Percentiles rank a stretch among this genome's conserved stretches.
Conservation (phyloP, 2,888 invertebrate species). For the Pandemis cinnamomeana region DNA sequence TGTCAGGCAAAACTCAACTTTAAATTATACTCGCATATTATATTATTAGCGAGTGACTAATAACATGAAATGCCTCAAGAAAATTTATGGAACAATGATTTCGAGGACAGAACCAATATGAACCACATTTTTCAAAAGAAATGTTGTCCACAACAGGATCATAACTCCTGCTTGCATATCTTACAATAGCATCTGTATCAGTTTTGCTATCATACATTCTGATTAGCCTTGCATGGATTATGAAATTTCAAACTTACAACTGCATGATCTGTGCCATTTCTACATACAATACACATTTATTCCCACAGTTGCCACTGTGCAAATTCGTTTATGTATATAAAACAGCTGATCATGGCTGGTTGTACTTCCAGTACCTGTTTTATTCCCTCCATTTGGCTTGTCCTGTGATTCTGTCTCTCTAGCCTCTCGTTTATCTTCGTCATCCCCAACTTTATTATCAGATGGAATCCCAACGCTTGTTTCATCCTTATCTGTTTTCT, state of each 20-base stretch:
- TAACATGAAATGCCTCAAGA: too few species aligned
- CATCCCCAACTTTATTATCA: slow-evolving; percentile 32
- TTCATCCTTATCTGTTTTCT: slow-evolving; percentile 6
- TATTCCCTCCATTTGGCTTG: slow-evolving; percentile 13
- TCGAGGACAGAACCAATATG: background rate
- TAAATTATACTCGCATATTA: too few species aligned
- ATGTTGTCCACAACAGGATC: background rate
- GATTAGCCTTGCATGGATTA: background rate
- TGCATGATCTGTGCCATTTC: slow-evolving; percentile 8
- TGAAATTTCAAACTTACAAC: background rate
- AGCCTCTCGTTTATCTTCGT: slow-evolving; percentile 11
- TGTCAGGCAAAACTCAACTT: too few species aligned
- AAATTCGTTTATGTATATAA: slow-evolving; percentile 5
- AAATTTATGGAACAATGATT: background rate
- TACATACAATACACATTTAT: background rate
- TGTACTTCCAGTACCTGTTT: slow-evolving; percentile 26
- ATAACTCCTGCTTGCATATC: background rate
- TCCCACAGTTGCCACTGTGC: slow-evolving; percentile 16
- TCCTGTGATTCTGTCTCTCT: slow-evolving; percentile 12
- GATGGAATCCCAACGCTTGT: background rate
- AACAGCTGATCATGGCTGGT: slow-evolving; percentile 16
- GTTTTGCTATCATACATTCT: background rate
- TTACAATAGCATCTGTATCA: background rate
- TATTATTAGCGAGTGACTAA: too few species aligned
- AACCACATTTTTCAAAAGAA: slow-evolving; percentile 2